Percentiles rank a stretch among this genome's conserved stretches.
Conservation (phyloP, 2,888 invertebrate genomes). For the Luffia ferchaultella region DNA sequence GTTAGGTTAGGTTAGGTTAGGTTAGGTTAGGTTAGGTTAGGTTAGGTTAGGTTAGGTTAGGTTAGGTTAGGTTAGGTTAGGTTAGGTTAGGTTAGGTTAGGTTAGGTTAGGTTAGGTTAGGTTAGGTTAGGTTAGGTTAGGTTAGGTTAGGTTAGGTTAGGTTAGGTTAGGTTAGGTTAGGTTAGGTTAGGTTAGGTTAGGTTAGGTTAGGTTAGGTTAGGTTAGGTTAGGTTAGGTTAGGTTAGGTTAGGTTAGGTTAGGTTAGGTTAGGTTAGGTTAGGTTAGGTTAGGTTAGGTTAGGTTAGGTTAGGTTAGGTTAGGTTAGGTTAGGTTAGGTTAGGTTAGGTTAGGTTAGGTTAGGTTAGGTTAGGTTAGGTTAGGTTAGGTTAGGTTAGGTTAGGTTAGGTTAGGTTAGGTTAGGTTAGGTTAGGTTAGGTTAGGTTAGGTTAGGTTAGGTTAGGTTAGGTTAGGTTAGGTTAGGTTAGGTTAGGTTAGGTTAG, state of each 20-base stretch:
- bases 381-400: slow-evolving; percentile 15
- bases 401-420: slow-evolving; percentile 18
- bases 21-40: slow-evolving; percentile 11
- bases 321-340: slow-evolving; percentile 2
- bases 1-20: slow-evolving; percentile 11
- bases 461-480: slow-evolving; percentile 12
- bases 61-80: slow-evolving; percentile 11
- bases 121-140: slow-evolving; percentile 9
- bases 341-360: slow-evolving; percentile 13
- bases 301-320: slow-evolving; percentile 12
- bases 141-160: slow-evolving; percentile 9
- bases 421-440: slow-evolving; percentile 16
- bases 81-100: slow-evolving; percentile 11
- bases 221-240: slow-evolving; percentile 16
- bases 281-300: slow-evolving; percentile 16
- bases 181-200: slow-evolving; percentile 7
- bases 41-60: slow-evolving; percentile 11
- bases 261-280: slow-evolving; percentile 14
- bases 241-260: slow-evolving; percentile 17
- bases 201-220: slow-evolving; percentile 15
- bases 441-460: slow-evolving; percentile 15
- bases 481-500: slow-evolving; percentile 10
- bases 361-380: slow-evolving; percentile 12
- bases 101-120: slow-evolving; percentile 10
- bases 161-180: slow-evolving; percentile 7